Conservation (phyloP, 2,113 vertebrate species). For the Echinops telfairi region DNA sequence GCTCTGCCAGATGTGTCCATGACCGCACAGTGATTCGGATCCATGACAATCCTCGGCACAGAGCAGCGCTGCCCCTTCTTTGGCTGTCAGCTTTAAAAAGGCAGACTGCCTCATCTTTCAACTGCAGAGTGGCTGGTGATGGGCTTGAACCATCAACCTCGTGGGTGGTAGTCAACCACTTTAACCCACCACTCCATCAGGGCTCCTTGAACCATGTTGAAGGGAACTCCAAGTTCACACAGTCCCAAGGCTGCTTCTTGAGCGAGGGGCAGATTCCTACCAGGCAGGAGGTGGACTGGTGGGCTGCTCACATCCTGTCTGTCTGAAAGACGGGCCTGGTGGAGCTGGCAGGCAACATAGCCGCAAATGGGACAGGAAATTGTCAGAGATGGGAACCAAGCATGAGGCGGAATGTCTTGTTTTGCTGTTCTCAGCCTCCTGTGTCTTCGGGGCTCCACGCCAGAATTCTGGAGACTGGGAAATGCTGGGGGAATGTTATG, state of each 20-base stretch:
- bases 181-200: not conserved
- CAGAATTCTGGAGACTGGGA: slow-evolving; percentile 49
- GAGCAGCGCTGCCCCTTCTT: not conserved
- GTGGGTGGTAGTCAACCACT: not conserved
- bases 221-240: not conserved
- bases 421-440: slow-evolving; percentile 61
- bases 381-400: slow-evolving; percentile 13
- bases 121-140: not conserved
- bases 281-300: not conserved
- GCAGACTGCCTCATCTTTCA: not conserved
- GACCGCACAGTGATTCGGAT: not conserved
- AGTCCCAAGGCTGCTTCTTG: not conserved
- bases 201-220: not conserved
- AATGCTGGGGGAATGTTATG: slow-evolving; percentile 11
- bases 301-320: not conserved
- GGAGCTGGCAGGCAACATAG: not conserved
- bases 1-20: not conserved
- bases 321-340: not conserved
- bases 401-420: slow-evolving; percentile 11
- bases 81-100: not conserved
- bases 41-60: not conserved
- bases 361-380: slow-evolving; percentile 54
- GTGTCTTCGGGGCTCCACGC: slow-evolving; percentile 49
- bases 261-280: not conserved
- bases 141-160: not conserved